Evolutionary conservation across 2,888 invertebrate genomes (phyloP).

Genomic region (Boloria selene): DNA sequence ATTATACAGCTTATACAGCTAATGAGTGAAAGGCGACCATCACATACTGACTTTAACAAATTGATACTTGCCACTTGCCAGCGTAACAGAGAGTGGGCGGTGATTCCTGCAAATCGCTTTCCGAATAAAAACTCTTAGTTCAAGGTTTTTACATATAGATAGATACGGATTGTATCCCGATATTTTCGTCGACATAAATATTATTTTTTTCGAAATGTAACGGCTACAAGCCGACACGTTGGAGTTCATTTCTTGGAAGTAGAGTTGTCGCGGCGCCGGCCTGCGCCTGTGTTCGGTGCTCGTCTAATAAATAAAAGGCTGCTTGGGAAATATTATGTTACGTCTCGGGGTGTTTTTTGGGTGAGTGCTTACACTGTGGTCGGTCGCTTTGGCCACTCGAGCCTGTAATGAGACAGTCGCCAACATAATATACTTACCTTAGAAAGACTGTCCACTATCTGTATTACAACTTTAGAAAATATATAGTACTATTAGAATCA

Average conservation of each 20-base stretch:
- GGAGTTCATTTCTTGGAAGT: slow-evolving; percentile 73
- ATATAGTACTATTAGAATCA: no score
- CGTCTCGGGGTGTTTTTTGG: slow-evolving; percentile 74
- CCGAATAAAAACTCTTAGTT: slow-evolving; percentile 72
- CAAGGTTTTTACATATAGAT: slow-evolving; percentile 64
- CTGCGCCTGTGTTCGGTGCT: slow-evolving; percentile 51
- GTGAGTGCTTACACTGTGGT: slow-evolving; percentile 62
- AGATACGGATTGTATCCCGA: slow-evolving; percentile 72
- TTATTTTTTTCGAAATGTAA: slow-evolving; percentile 78
- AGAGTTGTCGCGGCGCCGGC: slow-evolving; percentile 77
- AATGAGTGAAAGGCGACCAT: no score
- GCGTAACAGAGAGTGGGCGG: not conserved
- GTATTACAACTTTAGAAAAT: no score
- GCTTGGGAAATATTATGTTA: slow-evolving; percentile 81
- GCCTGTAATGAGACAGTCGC: slow-evolving; percentile 58
- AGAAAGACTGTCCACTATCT: not conserved
- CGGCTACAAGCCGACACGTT: slow-evolving; percentile 75
- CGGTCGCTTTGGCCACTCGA: slow-evolving; percentile 66
- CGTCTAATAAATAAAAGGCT: slow-evolving; percentile 80
- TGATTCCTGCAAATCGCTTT: slow-evolving; percentile 64
- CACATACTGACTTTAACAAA: not conserved
- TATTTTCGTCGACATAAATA: slow-evolving; percentile 81
- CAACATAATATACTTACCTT: slow-evolving; percentile 7
- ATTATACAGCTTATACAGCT: not conserved
- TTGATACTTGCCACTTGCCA: not conserved